A percentile compares a stretch with the other conserved stretches of the same genome.
phyloP scores from a whole-genome alignment of 2,888 invertebrate species.

The Galeruca laticollis region DNA sequence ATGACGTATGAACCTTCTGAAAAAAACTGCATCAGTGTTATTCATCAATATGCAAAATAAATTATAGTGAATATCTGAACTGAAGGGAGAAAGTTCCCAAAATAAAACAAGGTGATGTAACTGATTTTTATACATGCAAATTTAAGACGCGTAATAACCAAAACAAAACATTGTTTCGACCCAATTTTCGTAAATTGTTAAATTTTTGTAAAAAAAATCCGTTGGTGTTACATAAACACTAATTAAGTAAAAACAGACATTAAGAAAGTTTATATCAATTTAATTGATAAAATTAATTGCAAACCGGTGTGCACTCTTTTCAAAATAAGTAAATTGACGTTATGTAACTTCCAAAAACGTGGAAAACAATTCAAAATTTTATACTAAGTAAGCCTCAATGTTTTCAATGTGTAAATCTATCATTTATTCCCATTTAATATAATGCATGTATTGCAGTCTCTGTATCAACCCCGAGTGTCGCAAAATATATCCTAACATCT shows the following conservation, averaged over 20 bases:
- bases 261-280: conserved; percentile 17
- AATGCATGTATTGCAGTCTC: too few species aligned
- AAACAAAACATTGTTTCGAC: conserved; percentile 34
- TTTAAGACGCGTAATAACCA: conserved; percentile 24
- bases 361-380: not conserved
- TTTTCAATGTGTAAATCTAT: too few species aligned
- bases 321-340: not conserved
- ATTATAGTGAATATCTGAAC: conserved; percentile 26
- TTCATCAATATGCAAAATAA: conserved; percentile 34
- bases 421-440: too few species aligned
- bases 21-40: conserved; percentile 34
- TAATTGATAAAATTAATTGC: conserved; percentile 17
- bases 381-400: too few species aligned
- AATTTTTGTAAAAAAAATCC: conserved; percentile 23
- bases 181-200: conserved; percentile 24
- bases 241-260: conserved; percentile 15
- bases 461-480: too few species aligned
- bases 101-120: conserved; percentile 32
- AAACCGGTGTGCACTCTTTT: conserved; percentile 5
- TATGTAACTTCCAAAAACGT: not conserved
- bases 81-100: conserved; percentile 38
- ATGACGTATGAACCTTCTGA: conserved; percentile 17
- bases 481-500: too few species aligned
- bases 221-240: conserved; percentile 9
- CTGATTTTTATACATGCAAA: conserved; percentile 29